Percentiles rank a stretch among this genome's conserved stretches.
Evolutionary conservation across 1,140 invertebrate species (phyloP).

Genomic region (Daktulosphaira vitifoliae): DNA sequence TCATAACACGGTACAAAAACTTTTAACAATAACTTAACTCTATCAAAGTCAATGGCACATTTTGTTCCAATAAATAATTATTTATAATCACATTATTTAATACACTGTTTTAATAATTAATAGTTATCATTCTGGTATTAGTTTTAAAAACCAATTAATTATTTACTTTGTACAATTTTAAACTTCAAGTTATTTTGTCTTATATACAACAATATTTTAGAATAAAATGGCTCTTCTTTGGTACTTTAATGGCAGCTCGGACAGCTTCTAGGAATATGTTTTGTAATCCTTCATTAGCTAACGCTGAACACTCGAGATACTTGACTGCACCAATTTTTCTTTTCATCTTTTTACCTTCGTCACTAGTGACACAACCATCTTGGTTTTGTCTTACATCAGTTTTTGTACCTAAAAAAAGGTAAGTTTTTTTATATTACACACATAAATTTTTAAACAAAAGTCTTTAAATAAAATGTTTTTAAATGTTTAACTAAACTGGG

Average conservation of each 20-base stretch:
- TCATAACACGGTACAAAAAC: too few relatives aligned
- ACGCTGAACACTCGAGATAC: slow-evolving; percentile 79
- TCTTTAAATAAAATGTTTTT: not conserved
- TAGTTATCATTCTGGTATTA: too few relatives aligned
- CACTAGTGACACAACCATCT: slow-evolving; percentile 49
- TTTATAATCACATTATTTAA: too few relatives aligned
- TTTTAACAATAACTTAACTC: too few relatives aligned
- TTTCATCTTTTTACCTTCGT: slow-evolving; percentile 68
- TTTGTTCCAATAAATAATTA: too few relatives aligned
- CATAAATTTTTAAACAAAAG: not conserved
- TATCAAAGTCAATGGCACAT: too few relatives aligned
- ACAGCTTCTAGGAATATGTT: slow-evolving; percentile 70
- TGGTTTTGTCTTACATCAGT: slow-evolving; percentile 54
- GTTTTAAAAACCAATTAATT: too few relatives aligned
- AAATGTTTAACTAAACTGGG: not conserved
- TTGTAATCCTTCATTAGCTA: slow-evolving; percentile 62
- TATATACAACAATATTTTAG: too few relatives aligned
- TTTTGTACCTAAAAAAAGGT: slow-evolving; percentile 57
- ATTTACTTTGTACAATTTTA: too few relatives aligned
- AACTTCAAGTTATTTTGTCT: too few relatives aligned
- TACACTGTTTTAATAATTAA: too few relatives aligned
- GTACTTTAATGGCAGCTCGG: slow-evolving; percentile 56
- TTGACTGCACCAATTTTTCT: slow-evolving; percentile 66
- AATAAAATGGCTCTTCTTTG: not conserved
- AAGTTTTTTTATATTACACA: too few relatives aligned